Percentiles rank a stretch among this genome's conserved stretches.
These are phyloP conservation scores for Dermatophagoides farinae DNA, from an alignment of 1,140 invertebrate species.

Conservation along the genomic window DNA sequence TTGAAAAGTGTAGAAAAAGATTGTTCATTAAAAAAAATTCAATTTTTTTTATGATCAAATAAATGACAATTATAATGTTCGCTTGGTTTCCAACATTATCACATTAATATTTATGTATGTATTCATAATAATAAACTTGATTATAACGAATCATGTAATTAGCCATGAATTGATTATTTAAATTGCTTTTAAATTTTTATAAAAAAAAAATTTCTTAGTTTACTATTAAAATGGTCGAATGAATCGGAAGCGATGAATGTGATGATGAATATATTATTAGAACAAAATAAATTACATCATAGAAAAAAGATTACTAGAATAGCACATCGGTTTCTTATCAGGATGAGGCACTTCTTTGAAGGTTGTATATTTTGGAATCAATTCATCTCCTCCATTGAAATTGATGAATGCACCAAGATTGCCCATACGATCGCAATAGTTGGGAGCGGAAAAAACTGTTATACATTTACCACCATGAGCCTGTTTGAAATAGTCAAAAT, in stretches of 20 bases:
- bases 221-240: background rate
- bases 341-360: conserved; percentile 91
- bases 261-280: background rate
- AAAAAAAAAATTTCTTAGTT: background rate
- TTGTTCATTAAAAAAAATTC: too few relatives aligned
- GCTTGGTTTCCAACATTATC: too few relatives aligned
- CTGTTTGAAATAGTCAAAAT: conserved; percentile 13
- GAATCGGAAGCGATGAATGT: background rate
- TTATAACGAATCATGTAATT: too few relatives aligned
- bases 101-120: too few relatives aligned
- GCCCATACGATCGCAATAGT: conserved; percentile 98
- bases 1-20: too few relatives aligned
- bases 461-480: conserved; percentile 83
- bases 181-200: background rate
- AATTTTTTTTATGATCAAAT: too few relatives aligned
- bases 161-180: background rate
- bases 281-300: conserved; percentile 17
- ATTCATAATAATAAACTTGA: too few relatives aligned
- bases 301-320: conserved; percentile 19
- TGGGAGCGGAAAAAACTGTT: conserved; percentile 92
- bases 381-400: conserved; percentile 58
- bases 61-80: too few relatives aligned
- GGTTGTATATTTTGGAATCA: conserved; percentile 69
- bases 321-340: conserved; percentile 74
- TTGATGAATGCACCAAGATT: conserved; percentile 95